These are phyloP conservation scores for Bombyx mori DNA, from an alignment of 1,140 invertebrate genomes.

Conservation along the genomic window ASM3026992v2 NC_085128.1:6978001-6978500, in stretches of 20 bases:
- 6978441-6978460: constrained; percentile 37
- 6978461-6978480: constrained; percentile 45
- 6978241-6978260: constrained; percentile 41
- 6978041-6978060: constrained; percentile 42
- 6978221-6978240: constrained; percentile 56
- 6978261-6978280: constrained; percentile 46
- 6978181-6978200: constrained; percentile 42
- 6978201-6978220: constrained; percentile 53
- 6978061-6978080: constrained; percentile 38
- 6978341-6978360: constrained; percentile 22
- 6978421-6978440: constrained; percentile 30
- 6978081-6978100: constrained; percentile 52
- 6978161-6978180: constrained; percentile 29
- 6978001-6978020: constrained; percentile 60
- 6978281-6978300: constrained; percentile 28
- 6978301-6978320: constrained; percentile 27
- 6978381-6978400: constrained; percentile 45
- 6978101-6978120: constrained; percentile 54
- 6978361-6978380: constrained; percentile 36
- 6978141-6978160: constrained; percentile 30
- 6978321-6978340: constrained; percentile 25
- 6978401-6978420: constrained; percentile 29
- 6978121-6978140: constrained; percentile 51
- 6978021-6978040: constrained; percentile 45
- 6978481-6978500: constrained; percentile 28